Base-by-base conservation (phyloP, 2,797 vertebrate genomes). In the Distichodus sexfasciatus region DNA sequence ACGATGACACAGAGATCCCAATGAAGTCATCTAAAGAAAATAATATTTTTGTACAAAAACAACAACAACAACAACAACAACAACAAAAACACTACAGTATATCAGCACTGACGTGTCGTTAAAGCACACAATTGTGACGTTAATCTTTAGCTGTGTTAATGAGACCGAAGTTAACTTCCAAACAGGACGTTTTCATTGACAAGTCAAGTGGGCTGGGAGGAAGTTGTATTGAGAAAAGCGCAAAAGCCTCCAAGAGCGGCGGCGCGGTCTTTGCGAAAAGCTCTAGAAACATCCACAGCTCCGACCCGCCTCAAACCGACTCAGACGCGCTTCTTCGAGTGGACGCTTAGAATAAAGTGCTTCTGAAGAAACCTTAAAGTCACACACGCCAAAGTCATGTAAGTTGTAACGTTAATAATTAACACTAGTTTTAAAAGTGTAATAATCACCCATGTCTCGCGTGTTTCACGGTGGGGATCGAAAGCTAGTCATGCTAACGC, bases 371-470 rank as follows among this genome's bases (percentile, higher is more conserved):
- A 19, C 51, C 8, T 19, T 1, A 35, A 24, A 35, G 51, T 54
- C n/a, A 11, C 8, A 21, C 5, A 57, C 53, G 33, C 53, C 31
- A 36, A 57, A 57, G 53, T 28, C 33, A 57, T 57, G 53, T 57
- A 57, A 57, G 53, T 57, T 57, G 53, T 57, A 57, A 57, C 31
- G 35, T 57, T 36, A n/a, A 19, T 4, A 17, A 10, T 17, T 4
- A 54, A 21, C 15, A 33, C 6, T 29, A 17, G 10, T 19, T 11
- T 6, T 12, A 12, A 4, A 12, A 23, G 19, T 36, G 14, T n/a
- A n/a, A n/a, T n/a, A n/a, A n/a, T n/a, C n/a, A 23, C 0, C 33
- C 3, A 36, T 1, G 8, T 57, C n/a, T 21, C 29, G 1, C 10
- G 7, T n/a, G 33, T 6, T 36, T 57, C 17, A 36, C 24, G 10